These are phyloP conservation scores for Amphipyra tragopoginis DNA, from an alignment of 2,888 invertebrate species.

Conservation along the genomic window DNA sequence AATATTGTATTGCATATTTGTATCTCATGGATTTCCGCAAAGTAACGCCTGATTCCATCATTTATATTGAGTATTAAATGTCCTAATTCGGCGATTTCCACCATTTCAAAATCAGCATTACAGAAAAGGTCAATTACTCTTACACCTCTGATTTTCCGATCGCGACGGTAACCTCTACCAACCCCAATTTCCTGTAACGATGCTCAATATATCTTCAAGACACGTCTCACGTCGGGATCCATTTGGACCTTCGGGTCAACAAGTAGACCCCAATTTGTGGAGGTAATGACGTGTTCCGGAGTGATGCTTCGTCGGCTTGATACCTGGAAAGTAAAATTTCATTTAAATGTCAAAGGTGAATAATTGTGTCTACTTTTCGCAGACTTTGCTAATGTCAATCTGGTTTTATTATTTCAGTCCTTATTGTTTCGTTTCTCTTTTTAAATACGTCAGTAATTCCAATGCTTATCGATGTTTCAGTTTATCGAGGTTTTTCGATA, in stretches of 20 bases:
- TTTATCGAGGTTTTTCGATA: no score
- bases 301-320: constrained; percentile 50
- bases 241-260: constrained; percentile 53
- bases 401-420: background rate
- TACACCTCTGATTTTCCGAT: constrained; percentile 31
- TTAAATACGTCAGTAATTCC: no score
- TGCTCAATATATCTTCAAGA: constrained; percentile 48
- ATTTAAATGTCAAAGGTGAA: constrained; percentile 31
- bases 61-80: no score
- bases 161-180: constrained; percentile 25
- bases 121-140: constrained; percentile 23
- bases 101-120: constrained; percentile 12
- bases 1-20: no score
- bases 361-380: constrained; percentile 10
- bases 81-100: background rate
- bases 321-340: constrained; percentile 42
- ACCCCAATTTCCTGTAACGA: constrained; percentile 56
- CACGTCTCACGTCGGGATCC: constrained; percentile 43
- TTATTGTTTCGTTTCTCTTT: background rate
- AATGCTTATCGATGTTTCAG: no score
- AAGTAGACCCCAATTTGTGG: constrained; percentile 61
- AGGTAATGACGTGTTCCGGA: constrained; percentile 57
- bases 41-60: no score
- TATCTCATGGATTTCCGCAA: no score
- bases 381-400: background rate